Percentiles rank a stretch among this genome's conserved stretches.
These are phyloP conservation scores for Linurgus olivaceus DNA, from an alignment of 2,797 vertebrate species.

Conservation along the genomic window DNA sequence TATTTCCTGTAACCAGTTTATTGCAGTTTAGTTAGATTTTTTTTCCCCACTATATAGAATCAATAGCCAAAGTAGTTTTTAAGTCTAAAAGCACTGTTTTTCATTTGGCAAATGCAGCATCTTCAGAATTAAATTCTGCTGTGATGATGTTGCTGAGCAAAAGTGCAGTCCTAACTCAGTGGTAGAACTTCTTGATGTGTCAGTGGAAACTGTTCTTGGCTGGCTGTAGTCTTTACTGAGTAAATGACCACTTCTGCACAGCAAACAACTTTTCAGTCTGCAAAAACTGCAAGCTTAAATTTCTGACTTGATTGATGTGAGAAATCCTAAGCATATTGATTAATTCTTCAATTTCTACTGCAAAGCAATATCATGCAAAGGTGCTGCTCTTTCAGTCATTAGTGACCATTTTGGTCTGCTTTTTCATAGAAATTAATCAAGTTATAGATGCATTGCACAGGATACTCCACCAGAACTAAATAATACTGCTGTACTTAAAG, in stretches of 20 bases:
- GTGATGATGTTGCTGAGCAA: not conserved
- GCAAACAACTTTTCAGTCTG: not conserved
- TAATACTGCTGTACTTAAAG: not conserved
- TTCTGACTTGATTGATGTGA: not conserved
- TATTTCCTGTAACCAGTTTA: not conserved
- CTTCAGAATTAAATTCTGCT: not conserved
- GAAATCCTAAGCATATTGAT: not conserved
- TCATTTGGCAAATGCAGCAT: not conserved
- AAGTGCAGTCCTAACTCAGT: not conserved
- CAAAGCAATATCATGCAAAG: not conserved
- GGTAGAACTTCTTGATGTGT: not conserved
- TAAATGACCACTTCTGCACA: not conserved
- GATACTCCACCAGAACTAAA: not conserved
- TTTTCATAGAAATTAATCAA: not conserved
- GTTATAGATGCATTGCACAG: not conserved
- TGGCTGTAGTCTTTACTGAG: not conserved
- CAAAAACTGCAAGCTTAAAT: not conserved
- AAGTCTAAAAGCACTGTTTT: not conserved
- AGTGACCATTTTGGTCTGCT: not conserved
- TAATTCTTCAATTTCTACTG: not conserved
- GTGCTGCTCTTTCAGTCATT: not conserved
- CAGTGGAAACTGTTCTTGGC: not conserved
- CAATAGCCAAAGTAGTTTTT: not conserved
- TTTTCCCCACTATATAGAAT: not conserved
- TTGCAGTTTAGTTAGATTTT: not conserved